Base-by-base conservation (phyloP, 2,797 vertebrate species). In the Aplochiton taeniatus region DNA sequence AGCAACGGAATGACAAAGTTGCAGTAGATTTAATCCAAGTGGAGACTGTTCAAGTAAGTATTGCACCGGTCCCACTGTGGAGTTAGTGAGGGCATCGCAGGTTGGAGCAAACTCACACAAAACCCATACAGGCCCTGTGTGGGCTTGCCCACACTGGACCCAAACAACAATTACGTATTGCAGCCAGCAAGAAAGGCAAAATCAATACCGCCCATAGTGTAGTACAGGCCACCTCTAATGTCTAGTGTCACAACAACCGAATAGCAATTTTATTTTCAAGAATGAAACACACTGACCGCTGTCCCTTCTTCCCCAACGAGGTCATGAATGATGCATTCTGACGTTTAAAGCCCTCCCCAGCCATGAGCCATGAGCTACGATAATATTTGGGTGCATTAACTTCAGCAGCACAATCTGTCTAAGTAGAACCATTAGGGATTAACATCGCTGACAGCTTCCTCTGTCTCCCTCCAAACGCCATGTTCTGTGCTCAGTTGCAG, bases 401-500 rank as follows among this genome's bases (percentile, higher is more conserved):
- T 74, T 79, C 75, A 61, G 75, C 74, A 83, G 63, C 63, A 59
- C 65, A 65, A 70, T 71, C 61, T 11, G 57, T 79, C 66, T 49
- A 55, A 81, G 70, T 73, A 61, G 66, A 68, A 72, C 73, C 53
- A 63, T 79, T 78, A 73, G 58, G 74, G 85, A 89, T 86, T 83
- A 87, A 83, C 70, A 82, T 85, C 77, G 7, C 72, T 69, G 76
- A 81, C 73, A 73, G 69, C 73, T 83, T 86, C 76, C 77, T 82
- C 73, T 74, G 69, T 69, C 31, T 18, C 65, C 63, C 78, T 68
- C 70, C 74, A 69, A 79, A 83, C 52, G 42, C 64, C 64, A 54
- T 61, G 20, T 72, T 82, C 76, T 81, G 76, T 73, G 76, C 69
- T 81, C 79, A 6, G 31, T 6, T 31, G 31, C 69, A 84, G 81